Conservation (phyloP, 2,113 vertebrate species). For the Dromas ardeola region DNA sequence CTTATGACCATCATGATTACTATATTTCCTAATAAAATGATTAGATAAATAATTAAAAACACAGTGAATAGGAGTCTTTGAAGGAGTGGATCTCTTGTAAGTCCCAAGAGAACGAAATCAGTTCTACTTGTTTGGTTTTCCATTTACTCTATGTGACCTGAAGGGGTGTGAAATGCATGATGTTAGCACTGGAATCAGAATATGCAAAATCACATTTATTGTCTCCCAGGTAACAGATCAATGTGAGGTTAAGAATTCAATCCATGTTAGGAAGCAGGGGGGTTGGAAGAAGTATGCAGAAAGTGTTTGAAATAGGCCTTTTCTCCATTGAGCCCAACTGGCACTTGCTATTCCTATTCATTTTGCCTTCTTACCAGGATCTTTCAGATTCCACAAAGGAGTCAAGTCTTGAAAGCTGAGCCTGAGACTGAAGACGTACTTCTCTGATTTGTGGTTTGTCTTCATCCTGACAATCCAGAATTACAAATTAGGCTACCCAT, state of each 20-base stretch:
- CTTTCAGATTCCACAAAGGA: not conserved
- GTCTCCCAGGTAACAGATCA: not conserved
- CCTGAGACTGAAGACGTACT: not conserved
- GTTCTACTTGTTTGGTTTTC: not conserved
- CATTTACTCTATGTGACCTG: not conserved
- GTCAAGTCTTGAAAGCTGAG: not conserved
- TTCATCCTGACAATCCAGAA: not conserved
- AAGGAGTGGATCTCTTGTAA: not conserved
- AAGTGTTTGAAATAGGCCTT: not conserved
- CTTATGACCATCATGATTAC: not conserved
- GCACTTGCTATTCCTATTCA: not conserved
- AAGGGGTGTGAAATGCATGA: not conserved
- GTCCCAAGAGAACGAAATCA: not conserved
- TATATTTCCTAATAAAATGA: not conserved
- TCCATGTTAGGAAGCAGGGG: not conserved
- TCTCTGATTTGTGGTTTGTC: not conserved
- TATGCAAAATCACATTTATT: not conserved
- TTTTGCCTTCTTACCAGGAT: not conserved
- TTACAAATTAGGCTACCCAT: not conserved
- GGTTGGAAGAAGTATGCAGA: not conserved
- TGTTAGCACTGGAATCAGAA: not conserved
- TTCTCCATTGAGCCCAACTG: not conserved
- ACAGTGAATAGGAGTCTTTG: not conserved
- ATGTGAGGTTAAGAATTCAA: not conserved
- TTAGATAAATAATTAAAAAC: not conserved